Base-by-base conservation (phyloP, 92 coral and sea anemone genomes). In the Porites evermanni region DNA sequence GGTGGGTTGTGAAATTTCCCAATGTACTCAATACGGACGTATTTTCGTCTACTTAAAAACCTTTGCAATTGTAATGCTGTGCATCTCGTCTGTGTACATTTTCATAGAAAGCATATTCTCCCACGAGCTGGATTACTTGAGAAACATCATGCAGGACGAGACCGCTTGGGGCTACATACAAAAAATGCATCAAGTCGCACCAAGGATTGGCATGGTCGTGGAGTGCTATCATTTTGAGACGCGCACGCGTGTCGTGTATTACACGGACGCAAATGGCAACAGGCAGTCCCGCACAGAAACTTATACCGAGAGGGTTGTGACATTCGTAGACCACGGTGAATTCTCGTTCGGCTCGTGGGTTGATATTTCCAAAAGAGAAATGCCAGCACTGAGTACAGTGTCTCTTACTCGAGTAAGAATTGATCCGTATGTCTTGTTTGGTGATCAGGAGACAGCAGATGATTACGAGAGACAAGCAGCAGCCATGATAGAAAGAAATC, bases 151-250 rank as follows among this genome's bases (percentile, higher is more conserved):
- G 93, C 79, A 79, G 65, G 93, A 94, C 32, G 93, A 94, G 73
- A 86, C 91, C 6, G 95, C 94, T 20, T 86, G 93, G 93, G 88
- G 79, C 61, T 94, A 94, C 77, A 72, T 94, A 13, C 83, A 83
- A 23, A 84, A 91, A 47, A 86, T 94, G 92, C 95, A 89, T 12
- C 68, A 71, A 7, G 92, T 86, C 24, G 84, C 87, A 32, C 97
- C 97, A 0, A 84, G 65, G 76, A 91, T 91, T 47, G 20, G 64
- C 59, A 91, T 94, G 97, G 68, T 74, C 6, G 95, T 94, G 17
- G 97, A 94, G 47, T 94, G 97, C 47, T 94, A 91, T 76, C 97
- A 94, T 80, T 89, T 38, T 72, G 97, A 94, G 64, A 94, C 93
- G 0, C 82, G 97, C 8, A 87, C 91, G 1, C 72, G 94, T 20